Evolutionary conservation across 2,113 vertebrate genomes (phyloP).

Genomic region (Athene noctua): DNA sequence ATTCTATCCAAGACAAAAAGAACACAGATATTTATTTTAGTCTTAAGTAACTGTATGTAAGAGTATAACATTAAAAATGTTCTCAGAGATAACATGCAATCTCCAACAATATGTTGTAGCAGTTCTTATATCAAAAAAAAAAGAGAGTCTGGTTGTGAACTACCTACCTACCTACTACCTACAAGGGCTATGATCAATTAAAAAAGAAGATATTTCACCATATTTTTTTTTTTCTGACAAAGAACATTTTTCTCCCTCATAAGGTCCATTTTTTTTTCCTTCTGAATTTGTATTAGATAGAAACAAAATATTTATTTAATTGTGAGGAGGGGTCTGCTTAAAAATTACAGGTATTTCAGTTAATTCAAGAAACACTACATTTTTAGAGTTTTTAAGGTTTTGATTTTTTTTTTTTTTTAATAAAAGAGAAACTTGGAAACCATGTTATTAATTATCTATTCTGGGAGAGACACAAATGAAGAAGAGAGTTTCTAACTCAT

Average conservation of each 20-base stretch:
- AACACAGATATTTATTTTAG: neutral
- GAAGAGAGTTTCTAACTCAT: neutral
- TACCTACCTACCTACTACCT: neutral
- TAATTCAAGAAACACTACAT: neutral
- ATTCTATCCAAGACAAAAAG: no score
- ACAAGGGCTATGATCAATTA: neutral
- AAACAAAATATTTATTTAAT: neutral
- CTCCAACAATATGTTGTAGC: neutral
- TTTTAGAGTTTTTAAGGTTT: neutral
- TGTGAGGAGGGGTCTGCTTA: accelerated
- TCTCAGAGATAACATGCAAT: neutral
- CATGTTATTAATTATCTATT: neutral
- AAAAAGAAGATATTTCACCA: neutral
- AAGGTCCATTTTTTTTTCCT: neutral
- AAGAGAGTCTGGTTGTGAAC: neutral
- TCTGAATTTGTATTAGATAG: neutral
- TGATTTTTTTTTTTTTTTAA: neutral
- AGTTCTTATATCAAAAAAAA: neutral
- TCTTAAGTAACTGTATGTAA: neutral
- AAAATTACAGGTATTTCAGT: neutral
- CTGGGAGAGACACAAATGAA: neutral
- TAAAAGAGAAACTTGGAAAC: neutral
- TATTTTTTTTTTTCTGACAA: neutral
- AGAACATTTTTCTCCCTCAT: neutral
- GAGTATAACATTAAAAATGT: neutral